These are phyloP conservation scores for Macroglossus sobrinus DNA, from an alignment of 2,113 vertebrate genomes.

Conservation along the genomic window DNA sequence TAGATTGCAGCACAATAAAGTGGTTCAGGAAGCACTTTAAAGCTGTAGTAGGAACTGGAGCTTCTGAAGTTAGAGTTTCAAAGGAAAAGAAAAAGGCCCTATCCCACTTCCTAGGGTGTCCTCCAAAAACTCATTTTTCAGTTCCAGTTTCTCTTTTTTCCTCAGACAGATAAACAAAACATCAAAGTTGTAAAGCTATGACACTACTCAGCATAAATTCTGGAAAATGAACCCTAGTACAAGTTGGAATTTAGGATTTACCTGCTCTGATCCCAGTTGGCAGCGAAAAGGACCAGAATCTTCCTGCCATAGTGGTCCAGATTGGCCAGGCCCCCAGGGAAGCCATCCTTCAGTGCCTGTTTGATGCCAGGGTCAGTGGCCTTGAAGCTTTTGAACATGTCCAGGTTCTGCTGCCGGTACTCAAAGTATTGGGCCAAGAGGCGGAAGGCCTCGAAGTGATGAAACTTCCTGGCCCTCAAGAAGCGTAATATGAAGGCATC, in stretches of 20 bases:
- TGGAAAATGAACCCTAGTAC: neutral
- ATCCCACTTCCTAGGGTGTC: too few relatives aligned
- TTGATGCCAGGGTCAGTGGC: slow-evolving; percentile 98
- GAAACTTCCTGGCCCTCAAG: slow-evolving; percentile 96
- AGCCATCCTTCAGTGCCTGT: slow-evolving; percentile 97
- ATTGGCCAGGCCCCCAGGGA: slow-evolving; percentile 96
- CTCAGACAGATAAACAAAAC: neutral
- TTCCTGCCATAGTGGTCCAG: slow-evolving; percentile 97
- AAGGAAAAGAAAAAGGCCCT: neutral
- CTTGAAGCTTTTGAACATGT: slow-evolving; percentile 99
- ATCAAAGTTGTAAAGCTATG: neutral
- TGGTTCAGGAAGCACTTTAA: neutral
- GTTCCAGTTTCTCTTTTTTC: neutral
- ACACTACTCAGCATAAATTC: neutral
- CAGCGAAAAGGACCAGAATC: slow-evolving; percentile 96
- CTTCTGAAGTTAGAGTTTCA: neutral
- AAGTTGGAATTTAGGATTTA: slow-evolving; percentile 74
- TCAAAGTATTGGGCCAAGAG: slow-evolving; percentile 98
- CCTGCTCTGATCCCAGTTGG: slow-evolving; percentile 99
- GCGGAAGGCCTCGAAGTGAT: slow-evolving; percentile 98
- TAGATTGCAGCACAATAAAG: neutral
- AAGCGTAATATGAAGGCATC: slow-evolving; percentile 98
- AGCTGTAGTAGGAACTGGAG: neutral
- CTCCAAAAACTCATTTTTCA: neutral
- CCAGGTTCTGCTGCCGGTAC: slow-evolving; percentile 98